These are phyloP conservation scores for Nomada lathburiana DNA, from an alignment of 2,888 invertebrate genomes.

Conservation along the genomic window DNA sequence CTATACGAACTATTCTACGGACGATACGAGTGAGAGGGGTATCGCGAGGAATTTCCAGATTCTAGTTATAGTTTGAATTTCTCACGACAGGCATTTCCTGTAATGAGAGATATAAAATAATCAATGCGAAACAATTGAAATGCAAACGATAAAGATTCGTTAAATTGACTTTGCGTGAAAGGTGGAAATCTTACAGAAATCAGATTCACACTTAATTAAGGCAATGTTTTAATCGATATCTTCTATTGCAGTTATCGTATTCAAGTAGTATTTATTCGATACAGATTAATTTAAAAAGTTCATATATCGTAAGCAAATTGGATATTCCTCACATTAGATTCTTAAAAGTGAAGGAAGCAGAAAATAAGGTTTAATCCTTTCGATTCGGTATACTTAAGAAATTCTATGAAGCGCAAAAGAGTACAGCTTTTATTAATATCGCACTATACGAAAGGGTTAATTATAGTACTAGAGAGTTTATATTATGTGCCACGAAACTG, in stretches of 20 bases:
- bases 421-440: too few relatives aligned
- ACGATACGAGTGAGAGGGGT: not conserved
- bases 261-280: not conserved
- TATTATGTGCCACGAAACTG: not conserved
- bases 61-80: constrained; percentile 31
- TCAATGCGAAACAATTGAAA: not conserved
- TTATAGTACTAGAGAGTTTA: too few relatives aligned
- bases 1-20: not conserved
- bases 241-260: not conserved
- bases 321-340: not conserved
- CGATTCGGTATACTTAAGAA: not conserved
- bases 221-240: not conserved
- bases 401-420: not conserved
- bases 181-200: not conserved
- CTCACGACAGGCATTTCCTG: constrained; percentile 16
- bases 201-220: not conserved
- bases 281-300: not conserved
- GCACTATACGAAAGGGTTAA: too few relatives aligned
- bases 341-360: not conserved
- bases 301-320: too few relatives aligned
- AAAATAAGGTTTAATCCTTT: not conserved
- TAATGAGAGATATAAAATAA: not conserved
- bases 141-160: not conserved
- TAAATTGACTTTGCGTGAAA: not conserved
- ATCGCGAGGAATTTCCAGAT: constrained; percentile 37